A percentile compares a stretch with the other conserved stretches of the same genome.
phyloP scores from a whole-genome alignment of 1,140 invertebrate genomes.

The Drosophila miranda region DNA sequence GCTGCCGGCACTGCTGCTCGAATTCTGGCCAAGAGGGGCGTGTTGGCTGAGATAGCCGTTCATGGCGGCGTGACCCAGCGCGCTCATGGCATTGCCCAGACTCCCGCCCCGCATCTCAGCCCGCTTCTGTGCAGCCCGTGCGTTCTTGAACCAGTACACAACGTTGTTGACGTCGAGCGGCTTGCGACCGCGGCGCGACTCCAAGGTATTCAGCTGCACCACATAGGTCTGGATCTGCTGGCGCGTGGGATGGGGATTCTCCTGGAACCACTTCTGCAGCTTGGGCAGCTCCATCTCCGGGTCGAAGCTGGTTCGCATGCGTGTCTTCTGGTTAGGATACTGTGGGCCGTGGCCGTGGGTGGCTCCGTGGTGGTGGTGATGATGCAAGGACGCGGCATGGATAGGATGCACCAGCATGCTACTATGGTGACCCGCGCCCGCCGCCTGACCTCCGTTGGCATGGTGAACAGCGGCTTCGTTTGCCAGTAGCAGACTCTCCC shows the following conservation, averaged over 20 bases:
- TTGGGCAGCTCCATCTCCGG: conserved; percentile 97
- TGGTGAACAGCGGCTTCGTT: conserved; percentile 62
- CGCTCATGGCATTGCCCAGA: conserved; percentile 68
- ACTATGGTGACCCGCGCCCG: conserved; percentile 52
- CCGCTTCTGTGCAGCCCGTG: conserved; percentile 95
- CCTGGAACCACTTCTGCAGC: conserved; percentile 96
- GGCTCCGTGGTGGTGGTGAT: conserved; percentile 86
- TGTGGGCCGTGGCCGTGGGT: conserved; percentile 84
- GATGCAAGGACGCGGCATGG: conserved; percentile 85
- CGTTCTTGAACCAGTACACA: conserved; percentile 99
- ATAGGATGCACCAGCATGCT: conserved; percentile 85
- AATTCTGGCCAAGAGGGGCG: conserved; percentile 72
- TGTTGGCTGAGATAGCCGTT: conserved; percentile 78
- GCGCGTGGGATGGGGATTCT: conserved; percentile 97
- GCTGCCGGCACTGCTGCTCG: conserved; percentile 72
- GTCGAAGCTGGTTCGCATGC: conserved; percentile 96
- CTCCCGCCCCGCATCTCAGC: conserved; percentile 87
- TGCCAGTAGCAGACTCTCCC: conserved; percentile 69
- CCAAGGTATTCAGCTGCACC: conserved; percentile 94
- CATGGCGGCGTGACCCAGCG: conserved; percentile 70
- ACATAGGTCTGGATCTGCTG: conserved; percentile 98
- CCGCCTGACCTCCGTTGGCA: conserved; percentile 47
- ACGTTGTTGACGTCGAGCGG: conserved; percentile 98
- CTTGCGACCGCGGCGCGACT: conserved; percentile 95
- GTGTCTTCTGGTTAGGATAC: conserved; percentile 92